Evolutionary conservation across 1,140 invertebrate genomes (phyloP), one percentile per base, ranked within the genome.

Genomic region (Euura saliciscinereae): DNA sequence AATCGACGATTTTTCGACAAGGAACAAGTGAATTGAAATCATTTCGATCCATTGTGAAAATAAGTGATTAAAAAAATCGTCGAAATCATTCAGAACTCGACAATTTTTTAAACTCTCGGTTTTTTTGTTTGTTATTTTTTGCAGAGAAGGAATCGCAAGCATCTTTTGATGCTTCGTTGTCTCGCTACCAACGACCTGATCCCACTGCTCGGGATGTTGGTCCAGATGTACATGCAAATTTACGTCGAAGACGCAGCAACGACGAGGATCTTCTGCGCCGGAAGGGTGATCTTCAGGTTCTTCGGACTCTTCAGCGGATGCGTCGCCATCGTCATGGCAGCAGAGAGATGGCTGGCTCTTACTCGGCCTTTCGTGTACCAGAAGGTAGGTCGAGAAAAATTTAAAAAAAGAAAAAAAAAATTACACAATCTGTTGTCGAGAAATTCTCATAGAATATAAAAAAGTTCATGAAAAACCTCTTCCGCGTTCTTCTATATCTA

Each of bases 361-460:
- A 95, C 94, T 0, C 91, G 92, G 75, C 95, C 95, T n/a, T 97
- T 97, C 81, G 89, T 94, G 71, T 97, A 96, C 85, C 94, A 96
- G 84, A 94, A 95, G 92, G 95, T 96, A 86, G 86, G 85, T 77
- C 65, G 10, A 64, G 71, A n/a, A 69, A 13, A 6, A 64, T n/a
- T n/a, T n/a, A n/a, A n/a, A 69, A 13, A 6, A 64, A 64, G 71
- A n/a, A 69, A 13, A 6, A 64, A 51, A 7, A 51, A 51, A 51
- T 51, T 51, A 28, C 28, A 28, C 0, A 28, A 0, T 28, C 28
- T 28, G 28, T 51, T 51, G 46, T 51, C 2, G 6, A 51, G 11
- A 51, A 51, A 51, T 51, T 51, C 11, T 51, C 6, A 11, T 51
- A 7, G 46, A 51, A 6, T 11, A 51, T 51, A 7, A 51, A 51